Conservation (phyloP, 2,113 vertebrate species). For the Chrysemys picta region DNA sequence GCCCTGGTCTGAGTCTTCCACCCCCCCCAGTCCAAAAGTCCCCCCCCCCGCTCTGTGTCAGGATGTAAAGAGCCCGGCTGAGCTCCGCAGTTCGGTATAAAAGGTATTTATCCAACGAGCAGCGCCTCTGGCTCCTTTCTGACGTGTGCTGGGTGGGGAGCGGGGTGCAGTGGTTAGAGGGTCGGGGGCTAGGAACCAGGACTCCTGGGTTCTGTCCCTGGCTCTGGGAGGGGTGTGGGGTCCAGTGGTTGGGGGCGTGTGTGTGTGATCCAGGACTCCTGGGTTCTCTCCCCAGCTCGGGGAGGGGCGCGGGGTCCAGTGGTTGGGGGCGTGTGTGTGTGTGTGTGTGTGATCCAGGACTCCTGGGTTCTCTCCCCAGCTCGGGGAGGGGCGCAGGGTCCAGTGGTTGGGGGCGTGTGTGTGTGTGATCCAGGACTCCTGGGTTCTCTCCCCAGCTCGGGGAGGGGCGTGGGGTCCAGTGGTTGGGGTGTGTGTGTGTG, state of each 20-base stretch:
- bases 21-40: neutral
- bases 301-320: no score
- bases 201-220: neutral
- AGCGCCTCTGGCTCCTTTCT: neutral
- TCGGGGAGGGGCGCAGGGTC: neutral
- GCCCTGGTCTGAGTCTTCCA: neutral
- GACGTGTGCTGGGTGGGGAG: neutral
- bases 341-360: neutral
- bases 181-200: neutral
- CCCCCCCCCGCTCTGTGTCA: neutral
- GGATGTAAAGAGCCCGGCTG: neutral
- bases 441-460: neutral
- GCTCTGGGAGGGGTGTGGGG: neutral
- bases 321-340: no score
- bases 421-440: no score
- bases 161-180: neutral
- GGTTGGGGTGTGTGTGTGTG: no score
- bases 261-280: no score
- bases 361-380: neutral
- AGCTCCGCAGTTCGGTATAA: constrained; percentile 16
- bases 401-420: no score
- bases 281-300: neutral
- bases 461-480: no score
- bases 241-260: no score
- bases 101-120: constrained; percentile 14